A percentile compares a stretch with the other conserved stretches of the same genome.
Conservation (phyloP, 2,888 invertebrate genomes). For the Coronaproctus castanopsis region DNA sequence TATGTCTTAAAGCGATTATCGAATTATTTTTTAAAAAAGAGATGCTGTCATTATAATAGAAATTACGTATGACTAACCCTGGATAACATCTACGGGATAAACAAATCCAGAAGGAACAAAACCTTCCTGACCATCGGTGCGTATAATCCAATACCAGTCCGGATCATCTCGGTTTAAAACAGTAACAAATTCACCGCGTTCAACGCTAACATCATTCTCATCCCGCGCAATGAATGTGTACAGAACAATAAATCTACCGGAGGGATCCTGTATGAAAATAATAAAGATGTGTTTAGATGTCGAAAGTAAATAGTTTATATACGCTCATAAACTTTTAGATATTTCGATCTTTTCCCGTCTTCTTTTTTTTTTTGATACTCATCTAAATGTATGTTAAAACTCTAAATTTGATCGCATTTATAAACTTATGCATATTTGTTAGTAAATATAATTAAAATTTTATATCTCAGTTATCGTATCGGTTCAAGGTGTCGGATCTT, state of each 20-base stretch:
- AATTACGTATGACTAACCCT: no score
- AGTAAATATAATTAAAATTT: no score
- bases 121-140: conserved; percentile 81
- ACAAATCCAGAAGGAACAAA: conserved; percentile 89
- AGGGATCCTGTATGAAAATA: conserved; percentile 42
- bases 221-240: conserved; percentile 84
- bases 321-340: background rate
- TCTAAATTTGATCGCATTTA: background rate
- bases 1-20: no score
- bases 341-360: no score
- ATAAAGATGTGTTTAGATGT: no score
- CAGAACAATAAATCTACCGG: conserved; percentile 74
- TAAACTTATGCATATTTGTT: no score
- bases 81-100: conserved; percentile 65
- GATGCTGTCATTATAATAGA: no score
- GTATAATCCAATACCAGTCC: conserved; percentile 91
- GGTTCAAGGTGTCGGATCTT: no score
- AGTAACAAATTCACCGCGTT: conserved; percentile 86
- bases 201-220: conserved; percentile 84
- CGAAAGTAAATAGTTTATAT: background rate
- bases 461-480: no score
- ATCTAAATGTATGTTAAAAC: no score
- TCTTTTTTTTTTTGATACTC: no score
- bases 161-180: conserved; percentile 84
- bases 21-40: no score